Conservation (phyloP, 2,888 invertebrate species). For the Chouioia cunea region DNA sequence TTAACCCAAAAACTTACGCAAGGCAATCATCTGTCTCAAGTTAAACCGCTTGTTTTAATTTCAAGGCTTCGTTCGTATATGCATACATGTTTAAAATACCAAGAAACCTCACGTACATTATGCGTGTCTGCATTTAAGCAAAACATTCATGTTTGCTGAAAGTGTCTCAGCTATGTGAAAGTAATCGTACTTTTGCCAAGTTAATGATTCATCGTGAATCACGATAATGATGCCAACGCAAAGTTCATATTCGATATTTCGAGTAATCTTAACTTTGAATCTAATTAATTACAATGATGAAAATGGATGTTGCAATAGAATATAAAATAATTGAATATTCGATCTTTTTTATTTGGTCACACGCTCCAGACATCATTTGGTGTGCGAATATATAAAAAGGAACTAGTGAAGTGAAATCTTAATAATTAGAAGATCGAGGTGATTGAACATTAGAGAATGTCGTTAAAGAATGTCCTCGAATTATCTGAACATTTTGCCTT, state of each 20-base stretch:
- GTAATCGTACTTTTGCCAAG: neutral
- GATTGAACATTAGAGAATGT: neutral
- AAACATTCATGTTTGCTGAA: constrained; percentile 11
- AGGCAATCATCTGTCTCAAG: constrained; percentile 42
- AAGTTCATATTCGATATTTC: no score
- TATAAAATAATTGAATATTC: neutral
- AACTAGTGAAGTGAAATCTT: no score
- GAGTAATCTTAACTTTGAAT: no score
- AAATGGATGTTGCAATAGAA: no score
- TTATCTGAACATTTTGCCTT: no score
- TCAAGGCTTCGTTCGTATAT: constrained; percentile 24
- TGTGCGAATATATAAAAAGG: no score
- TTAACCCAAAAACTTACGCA: constrained; percentile 28
- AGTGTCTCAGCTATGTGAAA: neutral
- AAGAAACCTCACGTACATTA: neutral
- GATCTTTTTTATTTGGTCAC: neutral
- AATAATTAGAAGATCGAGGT: constrained; percentile 24
- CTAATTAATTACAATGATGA: no score
- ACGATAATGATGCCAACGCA: no score
- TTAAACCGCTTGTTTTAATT: constrained; percentile 40
- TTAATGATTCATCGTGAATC: no score
- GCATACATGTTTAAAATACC: no score
- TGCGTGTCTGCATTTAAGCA: constrained; percentile 10
- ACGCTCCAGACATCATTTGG: neutral
- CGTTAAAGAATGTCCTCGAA: neutral